Conservation (phyloP, 2,888 invertebrate genomes). For the Rotaria magnacalcarata region DNA sequence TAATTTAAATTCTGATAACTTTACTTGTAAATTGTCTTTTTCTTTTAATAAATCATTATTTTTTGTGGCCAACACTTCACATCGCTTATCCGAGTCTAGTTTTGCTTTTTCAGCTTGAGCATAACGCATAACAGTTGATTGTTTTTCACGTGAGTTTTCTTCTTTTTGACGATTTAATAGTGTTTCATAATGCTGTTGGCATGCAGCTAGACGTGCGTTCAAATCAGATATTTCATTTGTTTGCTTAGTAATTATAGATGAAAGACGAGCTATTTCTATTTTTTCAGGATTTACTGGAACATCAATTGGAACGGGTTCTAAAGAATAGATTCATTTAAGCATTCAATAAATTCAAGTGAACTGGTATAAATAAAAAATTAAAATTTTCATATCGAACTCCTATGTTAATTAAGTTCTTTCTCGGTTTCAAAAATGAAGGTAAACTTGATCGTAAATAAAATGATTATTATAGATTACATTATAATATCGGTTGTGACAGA, state of each 20-base stretch:
- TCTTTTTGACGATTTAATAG: neutral
- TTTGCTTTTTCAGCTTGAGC: conserved; percentile 2
- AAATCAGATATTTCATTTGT: neutral
- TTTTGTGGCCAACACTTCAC: neutral
- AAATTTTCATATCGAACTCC: too few relatives aligned
- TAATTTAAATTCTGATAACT: conserved; percentile 31
- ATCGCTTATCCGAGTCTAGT: conserved; percentile 30
- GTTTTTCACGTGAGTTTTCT: conserved; percentile 14
- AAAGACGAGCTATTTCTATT: neutral
- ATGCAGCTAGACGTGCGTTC: neutral
- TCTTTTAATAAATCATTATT: neutral
- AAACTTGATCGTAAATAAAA: too few relatives aligned
- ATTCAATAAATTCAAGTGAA: too few relatives aligned
- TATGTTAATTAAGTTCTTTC: too few relatives aligned
- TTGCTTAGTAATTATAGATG: neutral
- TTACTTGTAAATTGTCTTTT: neutral
- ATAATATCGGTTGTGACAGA: too few relatives aligned
- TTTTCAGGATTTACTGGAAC: neutral
- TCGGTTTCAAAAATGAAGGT: too few relatives aligned
- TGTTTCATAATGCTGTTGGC: neutral
- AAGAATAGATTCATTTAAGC: neutral
- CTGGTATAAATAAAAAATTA: too few relatives aligned
- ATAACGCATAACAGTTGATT: conserved; percentile 1
- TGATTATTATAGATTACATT: too few relatives aligned
- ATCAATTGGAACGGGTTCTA: neutral